Base-by-base conservation (phyloP, 2,797 vertebrate genomes). In the Esox lucius region DNA sequence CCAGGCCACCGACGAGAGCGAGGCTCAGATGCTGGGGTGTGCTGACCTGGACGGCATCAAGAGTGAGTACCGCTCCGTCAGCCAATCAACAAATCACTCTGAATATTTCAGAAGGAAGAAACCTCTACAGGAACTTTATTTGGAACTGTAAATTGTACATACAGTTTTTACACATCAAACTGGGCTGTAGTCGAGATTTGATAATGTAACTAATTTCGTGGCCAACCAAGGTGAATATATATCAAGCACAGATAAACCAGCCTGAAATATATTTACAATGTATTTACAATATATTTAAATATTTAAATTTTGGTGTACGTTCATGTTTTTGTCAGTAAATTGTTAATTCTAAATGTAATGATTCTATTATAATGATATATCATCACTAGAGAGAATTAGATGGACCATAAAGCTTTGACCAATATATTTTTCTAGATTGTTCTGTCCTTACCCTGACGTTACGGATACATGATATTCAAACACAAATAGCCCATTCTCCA, bases 31-130 rank as follows among this genome's bases (percentile, higher is more conserved):
- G 0, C 89, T 99, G 84, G 97, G 94, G 81, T 96, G 96, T 0
- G 96, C 96, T 0, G 96, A 98, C 91, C 92, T 99, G 74, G 98
- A 99, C 64, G 96, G 96, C 87, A 99, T 99, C 92, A 99, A 99
- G 81, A 99, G 98, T 99, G 80, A 91, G 95, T 87, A 67, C 64
- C 7, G n/a, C 19, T 56, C 53, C 8, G 53, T 53, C 51, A 19
- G 53, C n/a, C 53, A 56, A 8, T 56, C 53, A 11, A 56, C 53
- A 22, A 8, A n/a, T 56, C 53, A 19, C 9, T 19, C 19, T 56
- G 1, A 3, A 22, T 7, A 8, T 22, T 56, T 9, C n/a, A 56
- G 56, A 24, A 24, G 22, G 56, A 13, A 0, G 56, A 59, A 59
- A 13, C 22, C 11, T 59, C 6, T 3, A 24, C 3, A 59, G 56